Conservation (phyloP, 2,797 vertebrate genomes). For the Onychomys arenicola region DNA sequence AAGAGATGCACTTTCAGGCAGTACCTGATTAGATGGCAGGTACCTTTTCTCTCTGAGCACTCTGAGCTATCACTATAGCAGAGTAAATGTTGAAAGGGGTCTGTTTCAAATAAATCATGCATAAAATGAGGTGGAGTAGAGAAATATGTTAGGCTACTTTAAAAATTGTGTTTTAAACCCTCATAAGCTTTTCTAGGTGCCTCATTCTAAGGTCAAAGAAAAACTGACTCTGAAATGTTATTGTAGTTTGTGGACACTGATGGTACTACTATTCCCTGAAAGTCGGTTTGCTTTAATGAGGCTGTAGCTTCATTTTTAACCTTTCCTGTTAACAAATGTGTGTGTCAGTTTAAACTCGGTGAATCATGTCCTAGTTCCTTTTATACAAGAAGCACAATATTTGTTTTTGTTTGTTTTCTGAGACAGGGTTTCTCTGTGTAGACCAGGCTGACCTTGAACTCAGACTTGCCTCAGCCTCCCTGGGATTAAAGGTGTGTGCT, state of each 20-base stretch:
- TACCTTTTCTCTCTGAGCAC: background rate
- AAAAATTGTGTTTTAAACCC: background rate
- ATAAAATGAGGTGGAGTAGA: background rate
- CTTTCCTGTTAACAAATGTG: conserved; percentile 29
- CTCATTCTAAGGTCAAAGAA: conserved; percentile 46
- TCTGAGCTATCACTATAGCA: background rate
- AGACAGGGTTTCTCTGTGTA: background rate
- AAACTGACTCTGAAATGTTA: background rate
- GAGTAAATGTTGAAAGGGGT: conserved; percentile 11
- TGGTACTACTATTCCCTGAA: conserved; percentile 7
- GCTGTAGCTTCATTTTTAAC: background rate
- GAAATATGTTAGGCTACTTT: conserved; percentile 20
- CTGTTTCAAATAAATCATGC: conserved; percentile 26
- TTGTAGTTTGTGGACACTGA: background rate
- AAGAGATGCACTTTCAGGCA: conserved; percentile 26
- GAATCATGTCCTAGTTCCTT: background rate
- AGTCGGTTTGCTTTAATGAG: conserved; percentile 39
- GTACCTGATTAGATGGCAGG: background rate
- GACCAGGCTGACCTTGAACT: background rate
- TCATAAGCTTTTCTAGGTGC: conserved; percentile 13
- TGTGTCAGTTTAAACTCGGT: background rate
- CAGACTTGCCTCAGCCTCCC: background rate
- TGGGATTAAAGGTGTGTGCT: background rate
- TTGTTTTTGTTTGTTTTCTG: background rate
- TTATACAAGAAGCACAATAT: background rate